Base-by-base conservation (phyloP, 2,888 invertebrate species). In the Synanthedon tipuliformis region DNA sequence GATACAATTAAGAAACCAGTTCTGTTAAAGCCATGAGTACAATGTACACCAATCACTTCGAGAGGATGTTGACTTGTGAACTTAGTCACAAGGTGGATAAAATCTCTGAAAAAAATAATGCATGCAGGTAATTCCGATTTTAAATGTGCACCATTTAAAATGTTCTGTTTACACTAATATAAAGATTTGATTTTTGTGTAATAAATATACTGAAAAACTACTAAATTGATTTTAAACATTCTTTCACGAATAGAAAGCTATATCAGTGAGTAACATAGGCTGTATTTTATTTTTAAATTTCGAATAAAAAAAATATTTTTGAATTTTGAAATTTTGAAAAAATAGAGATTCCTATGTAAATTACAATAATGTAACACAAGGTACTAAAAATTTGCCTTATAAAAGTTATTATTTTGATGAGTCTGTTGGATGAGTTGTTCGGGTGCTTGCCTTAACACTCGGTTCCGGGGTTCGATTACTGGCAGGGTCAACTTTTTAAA, bases 1-100 rank as follows among this genome's bases (percentile, higher is more conserved):
- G 97, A 93, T 27, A 93, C 92, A 52, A 99, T 94, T 5, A 99
- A 88, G 72, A 99, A 99, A 0, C 99, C 99, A 7, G 98, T 98
- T 62, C 99, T 89, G 77, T 99, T 99, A 78, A 99, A 99, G 0
- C 99, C 99, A 79, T 99, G 99, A 0, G 99, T 98, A 71, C 98
- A 98, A 75, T 98, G 98, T 7, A 98, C 93, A 7, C 92, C 95
- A 60, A 95, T 92, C 50, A 90, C 77, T 66, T 95, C 92, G 55
- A 94, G 75, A 0, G 98, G 97, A 68, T 95, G 90, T 58, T 94
- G 91, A 16, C 89, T 85, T 40, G 95, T 92, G 69, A 96, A 98
- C 58, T 90, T 90, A 53, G 91, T 90, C 54, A 96, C 96, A 50
- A 95, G 75, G 58, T 92, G 84, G 55, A 98, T 92, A 73, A 99